Conservation (phyloP, 1,140 invertebrate genomes). For the Diachasmimorpha longicaudata region DNA sequence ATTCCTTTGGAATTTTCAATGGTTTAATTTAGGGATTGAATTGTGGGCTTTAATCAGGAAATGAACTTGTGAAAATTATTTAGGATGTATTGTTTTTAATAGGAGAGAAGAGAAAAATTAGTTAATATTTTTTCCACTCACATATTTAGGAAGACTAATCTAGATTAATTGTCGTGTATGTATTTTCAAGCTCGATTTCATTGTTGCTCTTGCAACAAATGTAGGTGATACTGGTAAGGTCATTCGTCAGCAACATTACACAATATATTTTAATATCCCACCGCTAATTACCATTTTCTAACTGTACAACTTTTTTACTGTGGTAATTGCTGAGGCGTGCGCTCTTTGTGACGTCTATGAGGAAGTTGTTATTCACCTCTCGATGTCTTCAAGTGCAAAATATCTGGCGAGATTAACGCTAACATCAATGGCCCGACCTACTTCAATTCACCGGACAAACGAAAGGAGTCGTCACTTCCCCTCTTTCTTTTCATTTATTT, state of each 20-base stretch:
- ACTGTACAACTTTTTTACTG: neutral
- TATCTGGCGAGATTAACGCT: neutral
- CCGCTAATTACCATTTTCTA: neutral
- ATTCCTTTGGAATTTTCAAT: too few relatives aligned
- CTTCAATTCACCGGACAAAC: neutral
- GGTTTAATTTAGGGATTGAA: too few relatives aligned
- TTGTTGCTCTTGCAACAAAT: neutral
- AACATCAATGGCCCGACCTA: neutral
- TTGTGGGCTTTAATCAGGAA: too few relatives aligned
- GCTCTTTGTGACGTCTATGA: neutral
- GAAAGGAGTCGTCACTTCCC: neutral
- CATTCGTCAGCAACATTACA: neutral
- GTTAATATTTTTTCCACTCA: too few relatives aligned
- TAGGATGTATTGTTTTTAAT: too few relatives aligned
- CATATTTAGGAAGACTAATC: neutral
- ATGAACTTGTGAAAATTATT: too few relatives aligned
- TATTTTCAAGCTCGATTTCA: neutral
- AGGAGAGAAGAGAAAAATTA: too few relatives aligned
- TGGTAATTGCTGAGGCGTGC: neutral
- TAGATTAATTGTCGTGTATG: neutral
- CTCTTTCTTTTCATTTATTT: neutral
- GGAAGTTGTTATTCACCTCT: neutral
- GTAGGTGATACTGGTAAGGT: neutral
- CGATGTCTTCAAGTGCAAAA: neutral
- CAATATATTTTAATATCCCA: neutral